phyloP scores from a whole-genome alignment of 2,888 invertebrate genomes.

The Girardia tigrina region DNA sequence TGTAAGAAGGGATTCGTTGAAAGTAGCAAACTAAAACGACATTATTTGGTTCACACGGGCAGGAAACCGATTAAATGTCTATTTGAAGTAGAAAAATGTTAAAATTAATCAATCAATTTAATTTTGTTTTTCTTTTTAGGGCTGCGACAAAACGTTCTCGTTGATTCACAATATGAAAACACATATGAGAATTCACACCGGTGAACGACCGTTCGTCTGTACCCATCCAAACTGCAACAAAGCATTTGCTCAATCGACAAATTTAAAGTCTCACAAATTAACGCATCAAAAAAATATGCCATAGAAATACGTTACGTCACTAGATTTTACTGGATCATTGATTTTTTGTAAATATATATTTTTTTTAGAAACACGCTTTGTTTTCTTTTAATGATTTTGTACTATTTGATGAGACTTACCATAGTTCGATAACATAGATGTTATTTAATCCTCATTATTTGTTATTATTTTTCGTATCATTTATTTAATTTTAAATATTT shows the following conservation, averaged over 20 bases:
- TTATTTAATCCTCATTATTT: too few species aligned
- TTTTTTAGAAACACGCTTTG: too few species aligned
- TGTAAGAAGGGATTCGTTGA: slow-evolving; percentile 96
- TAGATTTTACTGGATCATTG: background rate
- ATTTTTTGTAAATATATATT: background rate
- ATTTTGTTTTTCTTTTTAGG: slow-evolving; percentile 45
- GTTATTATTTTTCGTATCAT: too few species aligned
- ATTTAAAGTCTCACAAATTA: slow-evolving; percentile 80
- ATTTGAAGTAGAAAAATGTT: slow-evolving; percentile 20
- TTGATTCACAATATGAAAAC: slow-evolving; percentile 88
- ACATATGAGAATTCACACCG: slow-evolving; percentile 89
- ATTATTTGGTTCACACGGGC: slow-evolving; percentile 88
- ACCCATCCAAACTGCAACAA: slow-evolving; percentile 96
- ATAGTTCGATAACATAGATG: too few species aligned
- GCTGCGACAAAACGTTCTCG: slow-evolving; percentile 88
- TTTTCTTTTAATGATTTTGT: too few species aligned
- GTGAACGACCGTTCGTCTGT: slow-evolving; percentile 90
- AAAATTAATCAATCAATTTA: background rate
- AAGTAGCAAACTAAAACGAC: slow-evolving; percentile 82
- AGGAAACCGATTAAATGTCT: slow-evolving; percentile 72
- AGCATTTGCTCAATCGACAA: slow-evolving; percentile 94
- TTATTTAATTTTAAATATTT: too few species aligned
- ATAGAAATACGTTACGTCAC: background rate
- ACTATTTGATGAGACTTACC: too few species aligned
- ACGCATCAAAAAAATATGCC: slow-evolving; percentile 26